Percentiles rank a stretch among this genome's conserved stretches.
Conservation (phyloP, 2,888 invertebrate genomes). For the Ctena decussata region DNA sequence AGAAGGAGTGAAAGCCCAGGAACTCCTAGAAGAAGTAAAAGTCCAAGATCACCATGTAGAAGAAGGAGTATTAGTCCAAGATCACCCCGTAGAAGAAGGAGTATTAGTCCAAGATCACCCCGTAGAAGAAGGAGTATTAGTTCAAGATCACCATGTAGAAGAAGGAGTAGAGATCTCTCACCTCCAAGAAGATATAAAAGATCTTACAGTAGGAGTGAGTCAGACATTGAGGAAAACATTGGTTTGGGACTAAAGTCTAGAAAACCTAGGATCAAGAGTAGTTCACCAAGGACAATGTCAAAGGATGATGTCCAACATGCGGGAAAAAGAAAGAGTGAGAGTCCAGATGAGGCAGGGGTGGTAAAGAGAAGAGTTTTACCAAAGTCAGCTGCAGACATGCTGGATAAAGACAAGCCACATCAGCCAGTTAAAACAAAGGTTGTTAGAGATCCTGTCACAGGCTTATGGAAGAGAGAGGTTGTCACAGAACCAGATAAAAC, state of each 20-base stretch:
- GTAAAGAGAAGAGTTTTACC: neutral
- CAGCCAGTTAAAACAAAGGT: constrained; percentile 15
- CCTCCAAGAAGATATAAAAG: neutral
- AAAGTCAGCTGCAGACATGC: neutral
- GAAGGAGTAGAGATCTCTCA: neutral
- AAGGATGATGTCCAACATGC: neutral
- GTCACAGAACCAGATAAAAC: neutral
- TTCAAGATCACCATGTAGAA: too few species aligned
- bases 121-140: neutral
- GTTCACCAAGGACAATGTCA: neutral
- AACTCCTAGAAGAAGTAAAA: neutral
- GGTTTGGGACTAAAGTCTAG: too few species aligned
- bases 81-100: too few species aligned
- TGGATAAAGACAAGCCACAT: neutral
- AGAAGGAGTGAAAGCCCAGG: neutral
- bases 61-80: too few species aligned
- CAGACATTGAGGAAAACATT: neutral
- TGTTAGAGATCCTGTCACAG: constrained; percentile 20
- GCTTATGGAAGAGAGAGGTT: constrained; percentile 28
- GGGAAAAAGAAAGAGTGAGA: neutral
- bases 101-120: constrained; percentile 1
- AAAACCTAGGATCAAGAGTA: too few species aligned
- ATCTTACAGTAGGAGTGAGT: too few species aligned
- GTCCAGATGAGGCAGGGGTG: neutral
- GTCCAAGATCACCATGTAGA: neutral